Evolutionary conservation across 2,113 vertebrate genomes (phyloP), one percentile per base, ranked within the genome.

Genomic region (Pipa parva): DNA sequence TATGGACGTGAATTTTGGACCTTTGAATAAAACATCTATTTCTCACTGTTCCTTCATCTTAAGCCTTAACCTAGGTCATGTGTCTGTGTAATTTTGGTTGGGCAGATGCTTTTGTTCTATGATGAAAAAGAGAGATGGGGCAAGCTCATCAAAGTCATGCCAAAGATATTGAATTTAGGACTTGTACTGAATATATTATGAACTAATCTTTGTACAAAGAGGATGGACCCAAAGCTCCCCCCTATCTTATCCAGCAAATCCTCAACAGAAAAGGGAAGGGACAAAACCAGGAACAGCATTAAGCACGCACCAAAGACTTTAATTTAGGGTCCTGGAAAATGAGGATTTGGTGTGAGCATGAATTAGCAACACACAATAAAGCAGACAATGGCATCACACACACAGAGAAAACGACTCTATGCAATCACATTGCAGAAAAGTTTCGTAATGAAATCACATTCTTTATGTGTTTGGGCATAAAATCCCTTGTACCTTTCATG

Each of bases 141-240:
- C 78, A 62, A 77, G 72, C 68, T 72, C 76, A 80, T 79, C 79
- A 82, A 85, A 70, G 74, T 46, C 68, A 77, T 77, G 56, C 73
- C 75, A 68, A 70, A 73, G 71, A 69, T 75, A 79, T 26, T 59
- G 46, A 74, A 77, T 74, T 59, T 51, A 52, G 67, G 74, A 72
- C 78, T 85, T 80, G 68, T 66, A 62, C 49, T 75, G 73, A 76
- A 71, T 63, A 73, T 61, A n/a, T n/a, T n/a, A 73, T 77, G 75
- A 79, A 76, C 77, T 76, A 63, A 74, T 80, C 76, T 81, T 74
- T 75, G 71, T 61, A 74, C 65, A 74, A 52, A 76, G 63, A 54
- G 57, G 57, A 61, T 54, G 66, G 46, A 52, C 57, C 66, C 37
- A 70, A 61, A 70, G 48, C 66, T 70, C 66, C 45, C 45, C 25